Evolutionary conservation across 1,140 invertebrate genomes (phyloP).

Genomic region (Bombus confusus): DNA sequence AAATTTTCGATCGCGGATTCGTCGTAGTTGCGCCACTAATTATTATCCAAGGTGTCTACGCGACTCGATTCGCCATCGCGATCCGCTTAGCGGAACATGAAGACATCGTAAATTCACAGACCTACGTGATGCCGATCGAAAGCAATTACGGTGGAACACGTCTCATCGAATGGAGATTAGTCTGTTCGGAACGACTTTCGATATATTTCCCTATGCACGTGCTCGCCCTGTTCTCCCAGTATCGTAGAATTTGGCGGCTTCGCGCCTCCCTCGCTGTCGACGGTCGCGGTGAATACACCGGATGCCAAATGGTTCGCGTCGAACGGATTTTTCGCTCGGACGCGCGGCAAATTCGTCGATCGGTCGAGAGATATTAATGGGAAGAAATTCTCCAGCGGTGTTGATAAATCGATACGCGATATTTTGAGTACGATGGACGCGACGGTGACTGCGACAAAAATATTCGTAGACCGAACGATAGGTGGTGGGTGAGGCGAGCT

Average conservation of each 20-base stretch:
- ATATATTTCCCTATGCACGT: slow-evolving; percentile 43
- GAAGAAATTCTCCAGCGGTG: slow-evolving; percentile 28
- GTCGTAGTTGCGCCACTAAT: not conserved
- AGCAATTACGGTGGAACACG: slow-evolving; percentile 61
- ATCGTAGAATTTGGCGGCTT: not conserved
- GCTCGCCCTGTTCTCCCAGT: slow-evolving; percentile 3
- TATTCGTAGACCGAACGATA: not conserved
- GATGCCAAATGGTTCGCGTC: not conserved
- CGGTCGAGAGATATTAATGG: slow-evolving; percentile 44
- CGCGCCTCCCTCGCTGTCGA: not conserved
- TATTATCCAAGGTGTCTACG: slow-evolving; percentile 18
- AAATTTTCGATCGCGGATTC: slow-evolving; percentile 12
- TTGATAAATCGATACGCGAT: slow-evolving; percentile 30
- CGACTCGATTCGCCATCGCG: slow-evolving; percentile 5
- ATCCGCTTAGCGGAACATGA: slow-evolving; percentile 49
- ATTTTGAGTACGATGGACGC: slow-evolving; percentile 9
- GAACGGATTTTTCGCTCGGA: slow-evolving; percentile 34
- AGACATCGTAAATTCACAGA: slow-evolving; percentile 60
- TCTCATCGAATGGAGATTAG: slow-evolving; percentile 65
- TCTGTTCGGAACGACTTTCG: slow-evolving; percentile 60
- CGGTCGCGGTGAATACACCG: not conserved
- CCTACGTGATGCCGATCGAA: slow-evolving; percentile 57
- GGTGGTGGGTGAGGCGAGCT: not conserved
- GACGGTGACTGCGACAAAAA: slow-evolving; percentile 1
- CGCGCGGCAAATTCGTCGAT: slow-evolving; percentile 30